phyloP scores from a whole-genome alignment of 2,797 vertebrate genomes.

The Poecilia wingei region DNA sequence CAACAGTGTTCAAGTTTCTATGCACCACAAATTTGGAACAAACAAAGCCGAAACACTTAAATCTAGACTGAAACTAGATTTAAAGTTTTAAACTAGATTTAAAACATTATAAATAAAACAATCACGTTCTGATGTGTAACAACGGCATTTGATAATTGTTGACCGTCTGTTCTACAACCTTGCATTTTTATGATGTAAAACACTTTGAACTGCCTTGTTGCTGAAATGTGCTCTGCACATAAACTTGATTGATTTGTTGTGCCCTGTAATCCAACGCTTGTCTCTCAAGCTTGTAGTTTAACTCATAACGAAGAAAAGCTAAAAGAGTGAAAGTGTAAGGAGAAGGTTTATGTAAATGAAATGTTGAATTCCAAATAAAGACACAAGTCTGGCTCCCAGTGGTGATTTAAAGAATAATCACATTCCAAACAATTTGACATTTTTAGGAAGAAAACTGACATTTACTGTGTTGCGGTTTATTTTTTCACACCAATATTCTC shows the following conservation, averaged over 20 bases:
- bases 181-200: too few species aligned
- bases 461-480: not conserved
- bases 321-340: not conserved
- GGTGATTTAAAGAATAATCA: not conserved
- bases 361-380: not conserved
- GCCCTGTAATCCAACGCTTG: not conserved
- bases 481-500: conserved; percentile 11
- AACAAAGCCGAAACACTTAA: too few species aligned
- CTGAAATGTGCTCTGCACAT: too few species aligned
- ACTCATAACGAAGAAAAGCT: not conserved
- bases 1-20: too few species aligned
- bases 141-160: too few species aligned
- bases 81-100: too few species aligned
- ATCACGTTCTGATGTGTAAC: too few species aligned
- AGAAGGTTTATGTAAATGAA: not conserved
- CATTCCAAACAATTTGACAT: not conserved
- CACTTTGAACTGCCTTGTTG: too few species aligned
- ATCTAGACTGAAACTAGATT: too few species aligned
- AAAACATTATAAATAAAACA: too few species aligned
- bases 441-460: not conserved
- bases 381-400: not conserved
- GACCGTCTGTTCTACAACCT: too few species aligned
- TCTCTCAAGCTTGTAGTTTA: not conserved
- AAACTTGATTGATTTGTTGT: not conserved
- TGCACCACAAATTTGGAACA: not conserved